phyloP scores from a whole-genome alignment of 2,113 vertebrate genomes.

The Rhineura floridana region DNA sequence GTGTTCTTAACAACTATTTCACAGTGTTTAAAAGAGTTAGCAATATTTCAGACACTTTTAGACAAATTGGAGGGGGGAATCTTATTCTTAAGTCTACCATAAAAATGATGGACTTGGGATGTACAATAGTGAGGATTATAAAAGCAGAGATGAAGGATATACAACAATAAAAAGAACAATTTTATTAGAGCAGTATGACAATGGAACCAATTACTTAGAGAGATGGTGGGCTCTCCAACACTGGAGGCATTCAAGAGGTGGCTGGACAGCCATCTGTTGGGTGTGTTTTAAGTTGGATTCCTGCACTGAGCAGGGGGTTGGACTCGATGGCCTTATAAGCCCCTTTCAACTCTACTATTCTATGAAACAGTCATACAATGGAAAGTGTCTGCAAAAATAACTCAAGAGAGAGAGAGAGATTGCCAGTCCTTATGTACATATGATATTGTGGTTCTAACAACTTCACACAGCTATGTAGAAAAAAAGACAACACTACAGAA shows the following conservation, averaged over 20 bases:
- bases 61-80: slow-evolving; percentile 15
- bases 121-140: slow-evolving; percentile 30
- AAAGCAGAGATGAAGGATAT: slow-evolving; percentile 34
- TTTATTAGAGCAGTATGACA: no score
- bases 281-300: no score
- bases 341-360: no score
- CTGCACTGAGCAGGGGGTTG: no score
- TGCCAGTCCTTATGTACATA: neutral
- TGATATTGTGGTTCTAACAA: slow-evolving; percentile 12
- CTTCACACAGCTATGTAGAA: neutral
- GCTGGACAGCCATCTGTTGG: no score
- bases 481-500: neutral
- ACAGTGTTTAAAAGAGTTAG: slow-evolving; percentile 32
- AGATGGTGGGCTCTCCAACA: no score
- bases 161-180: slow-evolving; percentile 24
- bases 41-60: slow-evolving; percentile 2
- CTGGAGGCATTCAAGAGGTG: no score
- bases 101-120: slow-evolving; percentile 38
- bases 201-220: no score
- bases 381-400: slow-evolving; percentile 5
- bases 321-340: no score
- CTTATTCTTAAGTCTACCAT: slow-evolving; percentile 25
- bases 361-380: no score
- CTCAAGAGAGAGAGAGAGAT: slow-evolving; percentile 14
- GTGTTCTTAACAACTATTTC: slow-evolving; percentile 21